phyloP scores from a whole-genome alignment of 2,888 invertebrate species.

The Cheilosia impressa region DNA sequence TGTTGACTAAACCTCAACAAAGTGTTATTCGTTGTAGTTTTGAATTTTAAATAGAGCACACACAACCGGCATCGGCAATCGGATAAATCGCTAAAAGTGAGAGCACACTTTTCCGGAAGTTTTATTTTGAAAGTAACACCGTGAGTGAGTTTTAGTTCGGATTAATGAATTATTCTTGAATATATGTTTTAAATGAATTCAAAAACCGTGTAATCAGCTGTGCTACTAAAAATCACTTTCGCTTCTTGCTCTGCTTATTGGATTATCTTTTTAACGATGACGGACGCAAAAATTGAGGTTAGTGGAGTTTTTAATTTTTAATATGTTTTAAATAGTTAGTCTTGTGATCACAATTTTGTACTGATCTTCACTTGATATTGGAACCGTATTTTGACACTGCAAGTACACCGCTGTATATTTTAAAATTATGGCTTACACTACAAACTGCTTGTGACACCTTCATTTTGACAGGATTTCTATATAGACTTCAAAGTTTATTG shows the following conservation, averaged over 20 bases:
- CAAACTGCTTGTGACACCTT: too few species aligned
- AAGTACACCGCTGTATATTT: too few species aligned
- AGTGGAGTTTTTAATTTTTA: neutral
- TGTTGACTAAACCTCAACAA: conserved; percentile 11
- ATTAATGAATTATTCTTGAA: neutral
- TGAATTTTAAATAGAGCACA: conserved; percentile 29
- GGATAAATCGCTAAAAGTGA: neutral
- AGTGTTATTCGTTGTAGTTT: conserved; percentile 38
- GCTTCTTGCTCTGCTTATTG: neutral
- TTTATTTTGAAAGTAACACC: neutral
- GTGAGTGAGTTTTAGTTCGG: neutral
- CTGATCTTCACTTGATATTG: too few species aligned
- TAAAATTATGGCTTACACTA: too few species aligned
- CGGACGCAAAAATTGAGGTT: conserved; percentile 42
- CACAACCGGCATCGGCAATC: conserved; percentile 9
- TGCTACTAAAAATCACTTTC: neutral
- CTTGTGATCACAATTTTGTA: too few species aligned
- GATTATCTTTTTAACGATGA: conserved; percentile 31
- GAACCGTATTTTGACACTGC: too few species aligned
- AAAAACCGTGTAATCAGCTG: conserved; percentile 16
- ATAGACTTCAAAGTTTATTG: too few species aligned
- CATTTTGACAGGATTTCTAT: too few species aligned
- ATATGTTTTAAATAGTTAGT: too few species aligned
- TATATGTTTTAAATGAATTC: neutral
- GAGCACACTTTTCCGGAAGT: neutral